phyloP scores from a whole-genome alignment of 2,888 invertebrate species.

The Euclidia mi region DNA sequence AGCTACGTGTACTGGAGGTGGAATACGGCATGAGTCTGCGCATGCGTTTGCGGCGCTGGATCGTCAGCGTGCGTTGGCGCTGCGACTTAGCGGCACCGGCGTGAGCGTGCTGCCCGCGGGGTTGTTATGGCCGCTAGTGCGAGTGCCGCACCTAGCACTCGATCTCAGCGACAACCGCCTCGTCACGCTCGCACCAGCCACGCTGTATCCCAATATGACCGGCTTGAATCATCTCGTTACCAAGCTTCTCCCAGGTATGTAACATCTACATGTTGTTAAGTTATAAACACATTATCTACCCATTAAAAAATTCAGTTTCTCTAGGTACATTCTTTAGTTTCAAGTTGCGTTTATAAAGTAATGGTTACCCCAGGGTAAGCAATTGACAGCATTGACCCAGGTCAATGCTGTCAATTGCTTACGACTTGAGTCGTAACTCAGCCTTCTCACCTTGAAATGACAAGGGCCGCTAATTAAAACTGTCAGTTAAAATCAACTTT shows the following conservation, averaged over 20 bases:
- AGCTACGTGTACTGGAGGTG: constrained; percentile 93
- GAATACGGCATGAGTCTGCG: constrained; percentile 92
- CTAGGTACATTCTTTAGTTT: too few relatives aligned
- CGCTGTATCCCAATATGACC: constrained; percentile 94
- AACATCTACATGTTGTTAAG: too few relatives aligned
- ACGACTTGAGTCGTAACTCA: too few relatives aligned
- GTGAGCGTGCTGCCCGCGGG: constrained; percentile 93
- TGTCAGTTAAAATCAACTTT: too few relatives aligned
- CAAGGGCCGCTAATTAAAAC: too few relatives aligned
- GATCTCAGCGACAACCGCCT: constrained; percentile 94
- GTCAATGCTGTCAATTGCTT: too few relatives aligned
- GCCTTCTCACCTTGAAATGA: too few relatives aligned
- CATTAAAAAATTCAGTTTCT: too few relatives aligned
- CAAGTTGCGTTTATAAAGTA: too few relatives aligned
- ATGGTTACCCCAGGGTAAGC: background rate
- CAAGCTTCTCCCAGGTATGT: constrained; percentile 93
- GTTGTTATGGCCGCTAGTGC: constrained; percentile 92
- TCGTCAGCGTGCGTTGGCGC: constrained; percentile 91
- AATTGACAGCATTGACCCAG: too few relatives aligned
- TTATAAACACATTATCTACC: too few relatives aligned
- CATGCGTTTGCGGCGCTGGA: constrained; percentile 93
- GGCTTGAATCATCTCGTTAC: constrained; percentile 96
- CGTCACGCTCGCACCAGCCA: constrained; percentile 92
- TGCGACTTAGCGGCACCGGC: constrained; percentile 92
- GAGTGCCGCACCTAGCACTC: constrained; percentile 93